phyloP scores from a whole-genome alignment of 2,113 vertebrate species.

The Thryonomys swinderianus region DNA sequence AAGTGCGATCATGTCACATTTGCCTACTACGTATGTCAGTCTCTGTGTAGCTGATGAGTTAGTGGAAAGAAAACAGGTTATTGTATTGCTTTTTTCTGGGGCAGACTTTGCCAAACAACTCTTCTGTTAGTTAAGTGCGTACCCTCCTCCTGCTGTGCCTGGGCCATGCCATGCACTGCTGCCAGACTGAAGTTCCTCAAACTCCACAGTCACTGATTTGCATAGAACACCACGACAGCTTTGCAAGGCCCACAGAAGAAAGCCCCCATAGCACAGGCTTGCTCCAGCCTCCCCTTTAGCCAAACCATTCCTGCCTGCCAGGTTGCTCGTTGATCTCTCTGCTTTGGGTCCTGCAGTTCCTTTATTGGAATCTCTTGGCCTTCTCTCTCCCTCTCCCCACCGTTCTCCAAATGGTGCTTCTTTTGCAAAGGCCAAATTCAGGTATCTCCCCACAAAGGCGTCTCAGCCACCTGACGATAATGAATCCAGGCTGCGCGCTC shows the following conservation, averaged over 20 bases:
- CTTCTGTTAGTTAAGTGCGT: background rate
- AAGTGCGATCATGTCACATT: background rate
- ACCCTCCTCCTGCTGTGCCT: background rate
- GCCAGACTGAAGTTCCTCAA: background rate
- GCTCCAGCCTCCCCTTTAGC: accelerated
- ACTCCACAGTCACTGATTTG: no score
- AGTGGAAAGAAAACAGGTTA: background rate
- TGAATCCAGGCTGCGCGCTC: accelerated
- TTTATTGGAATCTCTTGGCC: background rate
- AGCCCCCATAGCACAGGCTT: background rate
- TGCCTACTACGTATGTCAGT: background rate
- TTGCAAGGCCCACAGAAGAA: background rate
- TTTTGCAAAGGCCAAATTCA: background rate
- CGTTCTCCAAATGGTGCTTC: background rate
- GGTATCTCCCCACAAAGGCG: background rate
- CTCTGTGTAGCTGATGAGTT: background rate
- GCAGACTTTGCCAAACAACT: background rate
- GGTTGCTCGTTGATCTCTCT: background rate
- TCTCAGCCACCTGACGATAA: background rate
- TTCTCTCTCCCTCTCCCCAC: background rate
- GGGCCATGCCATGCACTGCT: background rate
- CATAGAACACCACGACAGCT: background rate
- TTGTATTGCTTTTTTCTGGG: background rate
- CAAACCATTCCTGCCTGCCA: background rate
- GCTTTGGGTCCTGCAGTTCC: accelerated